Percentiles rank a stretch among this genome's conserved stretches.
phyloP scores from a whole-genome alignment of 2,888 invertebrate species.

The Tiliacea citrago region DNA sequence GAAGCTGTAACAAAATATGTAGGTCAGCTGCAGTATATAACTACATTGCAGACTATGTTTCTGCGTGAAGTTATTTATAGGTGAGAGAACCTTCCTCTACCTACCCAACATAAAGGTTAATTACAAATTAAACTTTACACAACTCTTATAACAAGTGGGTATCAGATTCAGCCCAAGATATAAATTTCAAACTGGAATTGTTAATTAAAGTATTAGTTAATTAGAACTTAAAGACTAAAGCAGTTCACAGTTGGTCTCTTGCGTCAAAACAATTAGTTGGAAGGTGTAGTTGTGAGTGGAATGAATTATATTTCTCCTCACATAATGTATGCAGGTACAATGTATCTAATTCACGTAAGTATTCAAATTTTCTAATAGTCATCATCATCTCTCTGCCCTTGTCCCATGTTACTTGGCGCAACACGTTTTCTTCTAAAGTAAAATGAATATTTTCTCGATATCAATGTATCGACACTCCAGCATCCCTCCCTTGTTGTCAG shows the following conservation, averaged over 20 bases:
- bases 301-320: not conserved
- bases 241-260: too few species aligned
- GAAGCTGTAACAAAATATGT: not conserved
- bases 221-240: too few species aligned
- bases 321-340: too few species aligned
- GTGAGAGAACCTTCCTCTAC: too few species aligned
- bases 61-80: not conserved
- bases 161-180: not conserved
- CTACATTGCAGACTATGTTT: not conserved
- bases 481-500: constrained; percentile 30
- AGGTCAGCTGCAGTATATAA: not conserved
- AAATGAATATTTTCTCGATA: not conserved
- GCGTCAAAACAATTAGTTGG: too few species aligned
- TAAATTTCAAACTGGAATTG: not conserved
- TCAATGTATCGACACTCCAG: not conserved
- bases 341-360: too few species aligned
- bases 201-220: too few species aligned
- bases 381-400: too few species aligned
- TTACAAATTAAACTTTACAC: not conserved
- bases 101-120: too few species aligned
- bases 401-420: too few species aligned
- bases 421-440: not conserved
- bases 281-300: not conserved
- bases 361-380: too few species aligned
- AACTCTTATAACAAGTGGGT: not conserved